Base-by-base conservation (phyloP, 2,113 vertebrate species). In the Nycticryphes semicollaris region DNA sequence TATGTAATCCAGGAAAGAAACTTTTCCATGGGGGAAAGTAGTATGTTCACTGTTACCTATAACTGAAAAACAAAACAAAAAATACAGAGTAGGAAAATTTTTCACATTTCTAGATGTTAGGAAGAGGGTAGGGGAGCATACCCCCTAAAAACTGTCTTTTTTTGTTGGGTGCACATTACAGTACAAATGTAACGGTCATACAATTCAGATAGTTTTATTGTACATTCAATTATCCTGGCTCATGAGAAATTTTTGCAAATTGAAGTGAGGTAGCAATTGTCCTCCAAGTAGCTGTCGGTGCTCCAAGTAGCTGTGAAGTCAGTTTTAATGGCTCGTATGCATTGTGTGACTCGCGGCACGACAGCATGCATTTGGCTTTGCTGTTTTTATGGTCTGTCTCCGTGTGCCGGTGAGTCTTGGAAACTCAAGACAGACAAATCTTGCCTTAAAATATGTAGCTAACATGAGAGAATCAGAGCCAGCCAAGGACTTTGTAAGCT, bases 181-280 rank as follows among this genome's bases (percentile, higher is more conserved):
- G 21, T 15, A 45, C 41, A 69, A 84, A 64, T 47, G 51, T 47
- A 88, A 56, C 20, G 10, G 75, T 92, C 54, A 37, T 93, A 77
- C 63, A 68, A 53, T 72, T 94, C n/a, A 2, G 12, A 27, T 78
- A 47, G 62, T 74, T 91, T 94, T 73, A 81, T 35, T 33, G 41
- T 12, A 23, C 84, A 47, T 84, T 95, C 88, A 91, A 62, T 89
- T 94, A 92, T 57, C 76, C 43, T 5, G 17, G 56, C 88, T 95
- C 76, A 23, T 48, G 62, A 87, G 80, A 95, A 93, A 69, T 62
- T 56, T 94, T 63, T 93, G 69, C 48, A 93, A 97, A 92, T 89
- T 81, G 45, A 93, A 90, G 33, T 68, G 72, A 94, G 64, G n/a
- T 91, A 43, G 62, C 66, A 78, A 91, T 96, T 93, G 76, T 10